phyloP scores from a whole-genome alignment of 1,140 invertebrate species.

The Helicorthomorpha holstii region DNA sequence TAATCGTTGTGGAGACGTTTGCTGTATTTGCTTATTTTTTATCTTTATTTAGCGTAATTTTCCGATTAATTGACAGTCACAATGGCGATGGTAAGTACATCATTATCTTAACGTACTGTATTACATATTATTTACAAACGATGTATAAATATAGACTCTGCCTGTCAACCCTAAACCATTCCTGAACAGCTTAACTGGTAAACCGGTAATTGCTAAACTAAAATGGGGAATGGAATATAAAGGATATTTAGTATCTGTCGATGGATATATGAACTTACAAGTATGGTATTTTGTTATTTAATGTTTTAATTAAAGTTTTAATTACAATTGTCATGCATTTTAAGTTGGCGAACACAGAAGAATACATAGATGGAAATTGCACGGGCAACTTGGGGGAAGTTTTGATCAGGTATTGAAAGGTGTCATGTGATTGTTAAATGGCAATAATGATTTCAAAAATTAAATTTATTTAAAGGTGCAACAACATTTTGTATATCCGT shows the following conservation, averaged over 20 bases:
- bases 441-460: slow-evolving; percentile 1
- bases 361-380: slow-evolving; percentile 77
- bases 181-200: slow-evolving; percentile 91
- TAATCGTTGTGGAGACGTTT: too few species aligned
- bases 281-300: slow-evolving; percentile 17
- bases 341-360: slow-evolving; percentile 89
- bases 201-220: slow-evolving; percentile 91
- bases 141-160: slow-evolving; percentile 45
- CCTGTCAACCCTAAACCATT: slow-evolving; percentile 99
- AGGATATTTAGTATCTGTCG: slow-evolving; percentile 90
- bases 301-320: slow-evolving; percentile 1
- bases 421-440: not conserved
- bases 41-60: too few species aligned
- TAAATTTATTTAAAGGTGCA: slow-evolving; percentile 45
- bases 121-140: too few species aligned
- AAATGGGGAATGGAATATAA: slow-evolving; percentile 99
- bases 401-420: slow-evolving; percentile 46
- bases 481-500: slow-evolving; percentile 94
- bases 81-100: too few species aligned
- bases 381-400: slow-evolving; percentile 95
- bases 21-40: too few species aligned
- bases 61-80: too few species aligned
- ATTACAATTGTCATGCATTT: slow-evolving; percentile 11
- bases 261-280: slow-evolving; percentile 99
- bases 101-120: too few species aligned